Evolutionary conservation across 2,113 vertebrate genomes (phyloP), one percentile per base, ranked within the genome.

Genomic region (Caretta caretta): DNA sequence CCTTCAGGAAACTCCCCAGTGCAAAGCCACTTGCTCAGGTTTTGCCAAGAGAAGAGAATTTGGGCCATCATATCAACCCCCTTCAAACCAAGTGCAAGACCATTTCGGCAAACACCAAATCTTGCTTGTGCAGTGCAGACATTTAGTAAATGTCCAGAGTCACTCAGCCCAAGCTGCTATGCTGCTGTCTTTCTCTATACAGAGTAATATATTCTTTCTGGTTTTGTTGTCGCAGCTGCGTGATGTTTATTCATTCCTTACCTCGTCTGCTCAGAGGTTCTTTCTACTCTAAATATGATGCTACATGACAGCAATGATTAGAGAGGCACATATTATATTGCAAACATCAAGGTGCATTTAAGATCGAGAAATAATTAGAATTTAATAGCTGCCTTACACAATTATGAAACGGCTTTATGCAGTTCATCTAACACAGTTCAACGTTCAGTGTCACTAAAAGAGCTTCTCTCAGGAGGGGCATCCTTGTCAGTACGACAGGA

Each of bases 361-460:
- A 96, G 92, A 92, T 78, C 69, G 54, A 16, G 75, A 80, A 88
- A 48, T 51, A 84, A 96, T 96, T 96, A 96, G 94, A 56, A 91
- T 76, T 96, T 96, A 95, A 95, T 84, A 88, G 51, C 72, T 86
- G 94, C 57, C 80, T 29, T 3, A 80, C 81, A 80, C 87, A 94
- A 97, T 94, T 48, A 95, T 0, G 27, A 93, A 49, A 84, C 22
- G 49, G 69, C 79, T 83, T 86, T 38, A 49, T 62, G 83, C 87
- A 86, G 84, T 88, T 93, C 88, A 94, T 91, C 79, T 75, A 94
- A 10, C 51, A 78, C 62, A 90, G 79, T 59, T 87, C 76, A 92
- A 80, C 82, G 75, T 65, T 88, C 87, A 57, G 84, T 84, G 87
- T 62, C 92, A 83, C 88, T 90, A 87, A 95, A 95, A 97, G 96